A percentile compares a stretch with the other conserved stretches of the same genome.
These are phyloP conservation scores for Hartigia nigra DNA, from an alignment of 2,888 invertebrate species.

Conservation along the genomic window DNA sequence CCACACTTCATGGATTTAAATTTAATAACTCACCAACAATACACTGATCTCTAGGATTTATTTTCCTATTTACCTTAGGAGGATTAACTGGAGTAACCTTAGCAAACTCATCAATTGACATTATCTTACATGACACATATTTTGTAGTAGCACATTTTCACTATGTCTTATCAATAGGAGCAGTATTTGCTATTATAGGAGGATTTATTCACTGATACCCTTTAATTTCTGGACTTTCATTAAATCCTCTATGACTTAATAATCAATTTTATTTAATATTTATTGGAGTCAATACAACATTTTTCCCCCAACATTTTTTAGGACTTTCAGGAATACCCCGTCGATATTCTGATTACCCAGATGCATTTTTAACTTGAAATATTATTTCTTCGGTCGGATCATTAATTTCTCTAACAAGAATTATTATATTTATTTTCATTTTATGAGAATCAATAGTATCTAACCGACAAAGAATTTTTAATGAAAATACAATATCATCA, in stretches of 20 bases:
- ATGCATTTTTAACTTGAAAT: constrained; percentile 76
- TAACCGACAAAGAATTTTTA: constrained; percentile 68
- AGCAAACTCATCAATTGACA: constrained; percentile 82
- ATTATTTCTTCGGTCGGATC: constrained; percentile 76
- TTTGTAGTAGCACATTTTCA: constrained; percentile 88
- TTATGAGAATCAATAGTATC: constrained; percentile 72
- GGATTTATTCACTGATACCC: constrained; percentile 80
- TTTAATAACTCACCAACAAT: constrained; percentile 71
- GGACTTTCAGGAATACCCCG: constrained; percentile 80
- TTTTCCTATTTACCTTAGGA: constrained; percentile 82
- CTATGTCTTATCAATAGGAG: constrained; percentile 83
- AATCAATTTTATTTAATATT: constrained; percentile 80
- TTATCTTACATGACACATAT: constrained; percentile 83
- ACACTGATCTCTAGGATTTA: constrained; percentile 79
- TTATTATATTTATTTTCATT: constrained; percentile 72
- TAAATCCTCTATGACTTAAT: constrained; percentile 74
- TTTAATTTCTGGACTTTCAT: constrained; percentile 72
- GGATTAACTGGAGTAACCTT: constrained; percentile 77
- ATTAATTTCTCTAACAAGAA: constrained; percentile 71
- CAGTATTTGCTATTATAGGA: constrained; percentile 82
- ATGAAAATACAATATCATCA: constrained; percentile 69
- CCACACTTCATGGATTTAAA: constrained; percentile 75
- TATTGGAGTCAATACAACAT: constrained; percentile 81
- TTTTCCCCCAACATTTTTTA: constrained; percentile 85
- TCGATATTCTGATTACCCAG: constrained; percentile 80